Evolutionary conservation across 2,113 vertebrate genomes (phyloP).

Genomic region (Chrysochloris asiatica): DNA sequence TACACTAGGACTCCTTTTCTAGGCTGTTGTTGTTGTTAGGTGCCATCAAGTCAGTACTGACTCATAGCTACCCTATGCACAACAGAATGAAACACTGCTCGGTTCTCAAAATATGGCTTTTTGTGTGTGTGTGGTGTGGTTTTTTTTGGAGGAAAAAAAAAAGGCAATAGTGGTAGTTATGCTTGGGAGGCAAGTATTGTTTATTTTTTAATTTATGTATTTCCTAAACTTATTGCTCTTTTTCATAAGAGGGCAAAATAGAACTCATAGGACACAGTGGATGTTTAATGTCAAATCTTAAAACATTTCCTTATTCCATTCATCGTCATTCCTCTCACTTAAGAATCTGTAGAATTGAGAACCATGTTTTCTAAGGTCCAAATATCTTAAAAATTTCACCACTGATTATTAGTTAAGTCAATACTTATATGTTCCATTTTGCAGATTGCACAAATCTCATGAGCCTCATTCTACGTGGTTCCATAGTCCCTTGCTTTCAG

Average conservation of each 20-base stretch:
- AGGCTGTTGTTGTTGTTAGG: too few relatives aligned
- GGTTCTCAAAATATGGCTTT: too few relatives aligned
- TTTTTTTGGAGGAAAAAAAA: too few relatives aligned
- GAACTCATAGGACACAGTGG: slow-evolving; percentile 70
- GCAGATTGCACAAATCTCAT: slow-evolving; percentile 59
- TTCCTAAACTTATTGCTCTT: slow-evolving; percentile 1
- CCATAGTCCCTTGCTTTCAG: slow-evolving; percentile 58
- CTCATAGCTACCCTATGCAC: too few relatives aligned
- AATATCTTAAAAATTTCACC: slow-evolving; percentile 50
- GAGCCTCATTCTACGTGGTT: background rate
- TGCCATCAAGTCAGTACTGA: too few relatives aligned
- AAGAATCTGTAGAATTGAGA: slow-evolving; percentile 68
- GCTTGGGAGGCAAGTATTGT: background rate
- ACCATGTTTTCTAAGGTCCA: slow-evolving; percentile 72
- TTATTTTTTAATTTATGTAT: slow-evolving; percentile 16
- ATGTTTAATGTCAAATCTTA: slow-evolving; percentile 78
- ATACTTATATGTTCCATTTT: slow-evolving; percentile 67
- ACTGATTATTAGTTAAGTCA: slow-evolving; percentile 76
- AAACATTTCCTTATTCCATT: slow-evolving; percentile 69
- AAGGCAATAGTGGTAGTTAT: slow-evolving; percentile 28
- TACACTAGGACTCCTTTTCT: too few relatives aligned
- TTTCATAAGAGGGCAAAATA: slow-evolving; percentile 53
- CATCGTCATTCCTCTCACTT: slow-evolving; percentile 72
- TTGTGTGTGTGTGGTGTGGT: too few relatives aligned
- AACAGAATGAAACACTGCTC: too few relatives aligned